phyloP scores from a whole-genome alignment of 1,140 invertebrate species.

The Nephotettix cincticeps region DNA sequence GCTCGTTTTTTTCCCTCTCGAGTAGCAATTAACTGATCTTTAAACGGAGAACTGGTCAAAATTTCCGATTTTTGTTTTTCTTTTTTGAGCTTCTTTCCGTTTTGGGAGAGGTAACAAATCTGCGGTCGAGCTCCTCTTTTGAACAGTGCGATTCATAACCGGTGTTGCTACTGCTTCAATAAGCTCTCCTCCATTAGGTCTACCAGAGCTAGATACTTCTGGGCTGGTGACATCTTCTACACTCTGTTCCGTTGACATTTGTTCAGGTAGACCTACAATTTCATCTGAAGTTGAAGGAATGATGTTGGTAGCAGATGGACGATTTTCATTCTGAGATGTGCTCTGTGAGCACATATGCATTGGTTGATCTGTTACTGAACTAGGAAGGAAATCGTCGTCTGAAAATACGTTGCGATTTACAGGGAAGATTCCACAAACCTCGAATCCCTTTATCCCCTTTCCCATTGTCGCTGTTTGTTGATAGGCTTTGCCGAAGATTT shows the following conservation, averaged over 20 bases:
- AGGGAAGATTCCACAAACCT: constrained; percentile 45
- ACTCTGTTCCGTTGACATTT: background rate
- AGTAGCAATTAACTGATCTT: too few relatives aligned
- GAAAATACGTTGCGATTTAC: constrained; percentile 44
- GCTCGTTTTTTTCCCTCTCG: too few relatives aligned
- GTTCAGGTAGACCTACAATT: too few relatives aligned
- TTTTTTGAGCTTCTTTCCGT: background rate
- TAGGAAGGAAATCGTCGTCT: constrained; percentile 37
- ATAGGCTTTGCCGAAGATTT: constrained; percentile 44
- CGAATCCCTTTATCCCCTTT: constrained; percentile 46
- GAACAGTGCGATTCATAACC: background rate
- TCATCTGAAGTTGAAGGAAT: too few relatives aligned
- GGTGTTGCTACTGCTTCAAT: background rate
- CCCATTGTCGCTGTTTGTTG: constrained; percentile 43
- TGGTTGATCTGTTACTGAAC: constrained; percentile 12
- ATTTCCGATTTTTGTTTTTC: background rate
- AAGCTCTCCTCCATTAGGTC: background rate
- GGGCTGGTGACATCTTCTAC: background rate
- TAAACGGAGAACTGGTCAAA: background rate
- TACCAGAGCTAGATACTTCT: background rate
- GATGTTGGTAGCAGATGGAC: too few relatives aligned
- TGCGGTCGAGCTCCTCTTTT: background rate
- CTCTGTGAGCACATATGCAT: too few relatives aligned
- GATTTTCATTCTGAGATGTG: background rate
- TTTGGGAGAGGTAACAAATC: background rate